Evolutionary conservation across 2,888 invertebrate species (phyloP).

Genomic region (Drosophila mayaguana): DNA sequence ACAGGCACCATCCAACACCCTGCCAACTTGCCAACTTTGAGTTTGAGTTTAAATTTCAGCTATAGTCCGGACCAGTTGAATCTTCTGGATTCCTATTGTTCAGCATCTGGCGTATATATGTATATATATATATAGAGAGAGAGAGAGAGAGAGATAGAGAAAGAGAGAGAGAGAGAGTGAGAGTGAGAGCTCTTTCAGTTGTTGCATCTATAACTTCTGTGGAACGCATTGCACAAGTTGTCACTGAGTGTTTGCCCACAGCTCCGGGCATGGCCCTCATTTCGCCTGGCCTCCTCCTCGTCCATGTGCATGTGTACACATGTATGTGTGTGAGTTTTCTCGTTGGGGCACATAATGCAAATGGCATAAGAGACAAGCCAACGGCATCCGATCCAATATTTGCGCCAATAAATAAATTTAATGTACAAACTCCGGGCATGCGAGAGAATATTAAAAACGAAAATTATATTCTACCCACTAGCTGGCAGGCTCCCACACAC

Average conservation of each 20-base stretch:
- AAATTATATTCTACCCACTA: conserved; percentile 78
- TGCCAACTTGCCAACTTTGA: conserved; percentile 12
- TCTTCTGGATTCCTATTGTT: conserved; percentile 22
- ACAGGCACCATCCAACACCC: conserved; percentile 53
- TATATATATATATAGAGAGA: neutral
- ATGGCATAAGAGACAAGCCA: conserved; percentile 55
- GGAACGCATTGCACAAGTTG: conserved; percentile 43
- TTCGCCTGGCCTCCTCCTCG: neutral
- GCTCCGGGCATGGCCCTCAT: conserved; percentile 19
- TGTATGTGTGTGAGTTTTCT: conserved; percentile 31
- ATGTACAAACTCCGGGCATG: conserved; percentile 78
- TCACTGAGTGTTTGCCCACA: conserved; percentile 33
- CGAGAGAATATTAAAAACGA: conserved; percentile 82
- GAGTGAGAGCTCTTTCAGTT: conserved; percentile 15
- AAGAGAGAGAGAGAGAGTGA: no score
- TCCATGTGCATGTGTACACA: conserved; percentile 6
- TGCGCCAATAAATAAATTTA: conserved; percentile 82
- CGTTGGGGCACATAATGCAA: conserved; percentile 65
- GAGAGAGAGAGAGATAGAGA: no score
- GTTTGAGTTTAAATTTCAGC: conserved; percentile 16
- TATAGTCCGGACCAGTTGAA: conserved; percentile 33
- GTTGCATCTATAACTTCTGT: conserved; percentile 25
- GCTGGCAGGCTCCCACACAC: conserved; percentile 42
- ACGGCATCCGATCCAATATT: conserved; percentile 81
- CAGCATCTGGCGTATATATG: conserved; percentile 19